Base-by-base conservation (phyloP, 2,797 vertebrate genomes). In the Eupleurogrammus muticus region DNA sequence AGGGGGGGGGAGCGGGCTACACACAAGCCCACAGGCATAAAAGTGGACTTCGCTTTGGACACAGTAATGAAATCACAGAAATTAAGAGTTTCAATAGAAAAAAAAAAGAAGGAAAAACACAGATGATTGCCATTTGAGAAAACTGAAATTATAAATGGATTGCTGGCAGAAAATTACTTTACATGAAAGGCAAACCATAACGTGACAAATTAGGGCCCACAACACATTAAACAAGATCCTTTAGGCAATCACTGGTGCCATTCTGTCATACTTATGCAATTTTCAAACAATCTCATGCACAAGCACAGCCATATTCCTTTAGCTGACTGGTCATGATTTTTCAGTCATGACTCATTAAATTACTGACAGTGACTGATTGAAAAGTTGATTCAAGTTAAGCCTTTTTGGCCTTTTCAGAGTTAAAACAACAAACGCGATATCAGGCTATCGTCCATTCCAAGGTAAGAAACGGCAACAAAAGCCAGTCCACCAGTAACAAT, bases 381-480 rank as follows among this genome's bases (percentile, higher is more conserved):
- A 42, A 42, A 42, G 38, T 42, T 42, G 38, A 40, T 16, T 40
- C 13, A 42, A 38, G 36, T 13, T 11, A 38, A 38, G 16, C n/a
- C 8, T 36, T 14, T 34, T 21, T 14, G 46, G 44, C n/a, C 8
- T 36, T 14, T 34, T 21, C 14, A 36, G 44, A 52, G 28, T 20
- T 47, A 7, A 66, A 51, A 50, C 28, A 62, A 53, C 28, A 63
- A 34, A 34, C 52, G 38, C 14, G n/a, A 48, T 20, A 21, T 17
- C 19, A 21, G 54, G 17, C 5, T 23, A 23, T 28, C 54, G 42
- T 28, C 9, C 21, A 23, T 55, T 21, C 11, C 35, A 7, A 21
- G 62, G 13, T 21, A 12, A 32, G 58, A 52, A 17, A 69, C 72
- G 48, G 35, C 44, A 70, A 80, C 73, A 84, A 66, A 87, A 85